phyloP scores from a whole-genome alignment of 2,888 invertebrate genomes.

The Cecidostiba fungosa region DNA sequence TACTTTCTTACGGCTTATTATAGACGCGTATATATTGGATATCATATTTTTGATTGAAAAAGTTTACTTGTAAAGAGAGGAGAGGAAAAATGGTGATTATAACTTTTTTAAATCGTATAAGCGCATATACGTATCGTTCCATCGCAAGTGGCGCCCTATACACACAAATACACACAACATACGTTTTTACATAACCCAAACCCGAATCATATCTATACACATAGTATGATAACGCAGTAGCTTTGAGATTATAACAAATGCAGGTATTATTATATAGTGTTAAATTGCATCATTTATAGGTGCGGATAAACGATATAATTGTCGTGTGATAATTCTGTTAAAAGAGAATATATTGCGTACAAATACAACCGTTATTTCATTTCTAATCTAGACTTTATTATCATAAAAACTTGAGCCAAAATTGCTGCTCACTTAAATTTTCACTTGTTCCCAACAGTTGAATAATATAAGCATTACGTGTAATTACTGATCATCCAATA shows the following conservation, averaged over 20 bases:
- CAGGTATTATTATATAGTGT: too few species aligned
- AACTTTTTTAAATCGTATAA: slow-evolving; percentile 54
- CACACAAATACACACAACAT: slow-evolving; percentile 34
- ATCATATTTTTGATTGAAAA: slow-evolving; percentile 52
- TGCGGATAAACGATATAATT: neutral
- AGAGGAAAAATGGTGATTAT: slow-evolving; percentile 2
- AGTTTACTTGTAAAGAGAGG: slow-evolving; percentile 34
- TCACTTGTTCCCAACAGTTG: too few species aligned
- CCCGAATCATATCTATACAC: slow-evolving; percentile 1
- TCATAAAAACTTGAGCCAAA: too few species aligned
- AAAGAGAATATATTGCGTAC: neutral
- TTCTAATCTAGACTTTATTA: too few species aligned
- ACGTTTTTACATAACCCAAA: slow-evolving; percentile 24
- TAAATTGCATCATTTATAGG: neutral
- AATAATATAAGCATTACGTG: slow-evolving; percentile 62
- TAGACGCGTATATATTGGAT: slow-evolving; percentile 27
- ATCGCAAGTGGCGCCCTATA: slow-evolving; percentile 23
- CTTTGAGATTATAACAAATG: slow-evolving; percentile 17
- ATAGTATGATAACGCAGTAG: neutral
- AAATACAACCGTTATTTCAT: too few species aligned
- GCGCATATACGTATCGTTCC: slow-evolving; percentile 31
- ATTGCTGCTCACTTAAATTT: too few species aligned
- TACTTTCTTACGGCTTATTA: slow-evolving; percentile 40
- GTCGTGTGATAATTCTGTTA: neutral
- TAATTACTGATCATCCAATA: slow-evolving; percentile 67